Percentiles rank a stretch among this genome's conserved stretches.
phyloP scores from a whole-genome alignment of 2,113 vertebrate species.

The Rutilus rutilus region DNA sequence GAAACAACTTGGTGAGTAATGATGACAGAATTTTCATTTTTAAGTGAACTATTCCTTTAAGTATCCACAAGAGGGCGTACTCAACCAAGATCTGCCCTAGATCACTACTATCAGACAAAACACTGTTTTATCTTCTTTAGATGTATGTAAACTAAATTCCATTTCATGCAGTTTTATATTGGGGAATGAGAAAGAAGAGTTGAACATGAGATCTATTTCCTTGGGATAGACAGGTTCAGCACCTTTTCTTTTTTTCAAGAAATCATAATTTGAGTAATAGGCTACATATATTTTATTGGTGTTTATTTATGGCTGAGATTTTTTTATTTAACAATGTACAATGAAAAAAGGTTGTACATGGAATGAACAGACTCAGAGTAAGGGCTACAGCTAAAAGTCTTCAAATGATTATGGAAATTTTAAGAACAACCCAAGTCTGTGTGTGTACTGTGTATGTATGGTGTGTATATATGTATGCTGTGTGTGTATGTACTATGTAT shows the following conservation, averaged over 20 bases:
- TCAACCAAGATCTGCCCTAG: not conserved
- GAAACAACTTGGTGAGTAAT: no score
- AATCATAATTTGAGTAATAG: not conserved
- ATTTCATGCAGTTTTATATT: not conserved
- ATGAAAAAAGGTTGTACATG: no score
- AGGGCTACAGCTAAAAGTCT: not conserved
- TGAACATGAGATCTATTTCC: not conserved
- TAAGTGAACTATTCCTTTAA: not conserved
- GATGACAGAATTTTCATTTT: no score
- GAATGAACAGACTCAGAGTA: no score
- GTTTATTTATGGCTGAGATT: not conserved
- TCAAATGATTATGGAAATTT: not conserved
- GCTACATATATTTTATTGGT: no score
- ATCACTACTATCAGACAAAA: not conserved
- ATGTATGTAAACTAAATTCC: not conserved
- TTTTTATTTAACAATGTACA: not conserved
- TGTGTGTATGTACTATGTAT: no score
- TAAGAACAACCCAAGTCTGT: not conserved
- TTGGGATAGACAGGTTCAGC: not conserved
- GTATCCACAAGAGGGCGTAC: conserved; percentile 2
- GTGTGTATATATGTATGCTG: no score
- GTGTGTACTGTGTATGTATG: no score
- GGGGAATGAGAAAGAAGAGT: not conserved
- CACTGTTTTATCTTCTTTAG: not conserved
- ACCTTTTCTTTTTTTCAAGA: not conserved